These are phyloP conservation scores for Leucozona laternaria DNA, from an alignment of 2,888 invertebrate genomes.

Conservation along the genomic window DNA sequence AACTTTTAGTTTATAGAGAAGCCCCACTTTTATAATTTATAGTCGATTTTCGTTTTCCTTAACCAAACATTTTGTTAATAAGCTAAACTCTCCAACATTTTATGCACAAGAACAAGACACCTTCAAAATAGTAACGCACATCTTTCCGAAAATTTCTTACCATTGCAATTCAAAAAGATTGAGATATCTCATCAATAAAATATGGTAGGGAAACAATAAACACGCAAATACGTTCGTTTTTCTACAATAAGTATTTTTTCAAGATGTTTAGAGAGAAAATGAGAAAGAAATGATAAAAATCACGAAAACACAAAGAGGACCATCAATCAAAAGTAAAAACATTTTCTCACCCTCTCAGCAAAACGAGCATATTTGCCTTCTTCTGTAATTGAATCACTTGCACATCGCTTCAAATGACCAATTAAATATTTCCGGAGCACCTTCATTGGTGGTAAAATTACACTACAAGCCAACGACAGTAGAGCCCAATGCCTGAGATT, in stretches of 20 bases:
- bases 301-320: neutral
- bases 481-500: conserved; percentile 97
- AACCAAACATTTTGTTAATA: neutral
- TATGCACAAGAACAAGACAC: neutral
- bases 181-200: neutral
- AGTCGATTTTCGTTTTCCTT: too few species aligned
- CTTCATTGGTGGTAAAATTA: conserved; percentile 94
- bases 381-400: conserved; percentile 94
- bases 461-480: conserved; percentile 90
- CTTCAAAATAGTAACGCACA: neutral
- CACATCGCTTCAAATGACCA: conserved; percentile 94
- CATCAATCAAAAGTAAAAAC: neutral
- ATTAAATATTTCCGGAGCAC: conserved; percentile 93
- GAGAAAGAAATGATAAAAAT: neutral
- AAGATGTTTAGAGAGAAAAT: neutral
- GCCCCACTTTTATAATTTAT: too few species aligned
- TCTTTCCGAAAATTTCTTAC: neutral
- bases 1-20: too few species aligned
- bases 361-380: conserved; percentile 97
- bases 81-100: neutral
- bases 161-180: neutral
- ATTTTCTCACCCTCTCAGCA: conserved; percentile 89
- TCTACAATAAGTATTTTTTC: neutral
- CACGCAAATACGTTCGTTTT: neutral
- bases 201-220: neutral